Evolutionary conservation across 2,797 vertebrate species (phyloP).

Genomic region (Clarias pachynema): DNA sequence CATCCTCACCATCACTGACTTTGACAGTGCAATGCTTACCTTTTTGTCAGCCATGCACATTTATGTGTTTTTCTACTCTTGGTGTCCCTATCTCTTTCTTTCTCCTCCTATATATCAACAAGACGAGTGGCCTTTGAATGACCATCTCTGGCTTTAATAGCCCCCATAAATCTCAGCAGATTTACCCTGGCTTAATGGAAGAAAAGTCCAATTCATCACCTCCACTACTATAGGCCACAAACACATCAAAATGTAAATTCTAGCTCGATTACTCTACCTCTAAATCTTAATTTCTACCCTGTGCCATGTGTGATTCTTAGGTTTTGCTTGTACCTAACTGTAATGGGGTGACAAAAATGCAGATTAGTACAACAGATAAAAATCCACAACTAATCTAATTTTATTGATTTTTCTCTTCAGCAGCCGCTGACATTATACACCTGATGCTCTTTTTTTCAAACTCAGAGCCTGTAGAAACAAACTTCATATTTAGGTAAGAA

Average conservation of each 20-base stretch:
- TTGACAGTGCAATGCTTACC: slow-evolving; percentile 13
- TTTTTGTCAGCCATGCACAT: slow-evolving; percentile 12
- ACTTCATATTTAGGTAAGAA: neutral
- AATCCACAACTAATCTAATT: slow-evolving; percentile 67
- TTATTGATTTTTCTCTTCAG: slow-evolving; percentile 54
- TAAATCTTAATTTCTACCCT: slow-evolving; percentile 40
- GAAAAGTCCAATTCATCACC: slow-evolving; percentile 71
- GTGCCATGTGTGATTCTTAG: slow-evolving; percentile 20
- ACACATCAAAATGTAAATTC: slow-evolving; percentile 77
- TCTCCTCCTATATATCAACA: slow-evolving; percentile 64
- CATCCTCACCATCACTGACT: slow-evolving; percentile 27
- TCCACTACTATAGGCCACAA: slow-evolving; percentile 55
- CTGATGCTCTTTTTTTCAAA: neutral
- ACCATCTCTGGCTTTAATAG: slow-evolving; percentile 77
- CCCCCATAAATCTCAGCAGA: slow-evolving; percentile 72
- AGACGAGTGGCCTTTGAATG: slow-evolving; percentile 74
- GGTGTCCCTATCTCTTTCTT: slow-evolving; percentile 57
- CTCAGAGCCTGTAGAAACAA: neutral
- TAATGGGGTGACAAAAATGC: slow-evolving; percentile 46
- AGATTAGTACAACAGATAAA: slow-evolving; percentile 44
- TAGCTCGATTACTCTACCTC: slow-evolving; percentile 58
- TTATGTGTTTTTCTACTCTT: slow-evolving; percentile 49
- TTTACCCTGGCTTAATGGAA: slow-evolving; percentile 57
- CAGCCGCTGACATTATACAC: slow-evolving; percentile 23
- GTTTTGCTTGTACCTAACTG: slow-evolving; percentile 10